A percentile compares a stretch with the other conserved stretches of the same genome.
phyloP scores from a whole-genome alignment of 2,888 invertebrate genomes.

The Pharmacophagus antenor region DNA sequence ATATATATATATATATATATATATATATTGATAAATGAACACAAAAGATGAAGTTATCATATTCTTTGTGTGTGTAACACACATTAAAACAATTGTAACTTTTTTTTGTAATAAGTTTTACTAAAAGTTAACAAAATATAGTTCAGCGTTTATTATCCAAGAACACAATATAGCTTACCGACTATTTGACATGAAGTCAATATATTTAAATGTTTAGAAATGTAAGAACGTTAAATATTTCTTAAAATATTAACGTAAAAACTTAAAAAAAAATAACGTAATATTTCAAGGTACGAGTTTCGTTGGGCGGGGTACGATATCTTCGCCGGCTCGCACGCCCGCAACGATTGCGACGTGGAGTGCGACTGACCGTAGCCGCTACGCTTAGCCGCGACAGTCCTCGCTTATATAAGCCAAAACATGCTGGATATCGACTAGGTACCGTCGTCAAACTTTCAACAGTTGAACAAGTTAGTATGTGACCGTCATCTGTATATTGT shows the following conservation, averaged over 20 bases:
- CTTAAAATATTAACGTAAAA: not conserved
- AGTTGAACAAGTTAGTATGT: slow-evolving; percentile 18
- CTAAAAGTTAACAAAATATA: not conserved
- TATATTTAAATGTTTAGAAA: not conserved
- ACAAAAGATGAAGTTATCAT: not conserved
- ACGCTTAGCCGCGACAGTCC: slow-evolving; percentile 36
- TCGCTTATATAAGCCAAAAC: slow-evolving; percentile 46
- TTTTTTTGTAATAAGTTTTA: not conserved
- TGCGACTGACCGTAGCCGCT: slow-evolving; percentile 57
- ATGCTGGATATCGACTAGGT: slow-evolving; percentile 45
- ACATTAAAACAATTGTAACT: not conserved
- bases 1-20: no score
- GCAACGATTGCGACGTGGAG: slow-evolving; percentile 52
- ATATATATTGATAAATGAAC: not conserved
- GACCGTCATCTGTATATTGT: slow-evolving; percentile 21
- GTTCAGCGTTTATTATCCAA: slow-evolving; percentile 15
- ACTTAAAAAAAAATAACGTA: not conserved
- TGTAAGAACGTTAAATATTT: not conserved
- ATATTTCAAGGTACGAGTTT: slow-evolving; percentile 24
- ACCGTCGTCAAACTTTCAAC: slow-evolving; percentile 44
- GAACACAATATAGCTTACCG: slow-evolving; percentile 13
- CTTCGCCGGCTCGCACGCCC: slow-evolving; percentile 45
- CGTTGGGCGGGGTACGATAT: slow-evolving; percentile 33
- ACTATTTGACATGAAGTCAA: not conserved
- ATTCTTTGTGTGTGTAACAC: no score